Base-by-base conservation (phyloP, 2,797 vertebrate genomes). In the Sandelia bainsii region DNA sequence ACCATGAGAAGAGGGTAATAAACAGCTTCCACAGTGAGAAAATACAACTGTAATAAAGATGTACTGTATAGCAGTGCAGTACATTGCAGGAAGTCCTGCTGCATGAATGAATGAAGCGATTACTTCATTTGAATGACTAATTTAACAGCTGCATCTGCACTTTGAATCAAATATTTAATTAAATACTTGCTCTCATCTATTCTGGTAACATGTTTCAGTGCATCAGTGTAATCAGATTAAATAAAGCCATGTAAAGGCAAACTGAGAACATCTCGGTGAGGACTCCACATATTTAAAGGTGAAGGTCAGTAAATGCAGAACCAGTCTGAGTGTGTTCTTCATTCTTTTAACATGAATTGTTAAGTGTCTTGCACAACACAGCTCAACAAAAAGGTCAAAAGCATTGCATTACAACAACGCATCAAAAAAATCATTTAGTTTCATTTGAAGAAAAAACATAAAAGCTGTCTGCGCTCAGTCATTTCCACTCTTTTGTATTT, bases 151-250 rank as follows among this genome's bases (percentile, higher is more conserved):
- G 37, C 22, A 37, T 54, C 67, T 49, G 8, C 13, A 10, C 66
- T 58, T 63, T 42, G 52, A 72, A 57, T 79, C 39, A 49, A 40
- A 29, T 37, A 45, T 79, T 61, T 60, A 70, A 75, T 85, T 27
- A 52, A 64, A 59, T 60, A 42, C 62, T 20, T 44, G 25, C 60
- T 69, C 46, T 37, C 4, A 20, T 53, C 48, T 63, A 56, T 51
- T 69, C 56, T 25, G 16, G 40, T 32, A 34, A 57, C 22, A 70
- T 48, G 56, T 52, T 66, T 69, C 25, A 58, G 44, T 32, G 22
- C 58, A 29, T 44, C n/a, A n/a, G n/a, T 54, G 42, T 69, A 20
- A 70, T 59, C 48, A 49, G 51, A 63, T 73, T 51, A 48, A 13
- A 59, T 17, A 8, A 62, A 46, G 49, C 68, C 48, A 69, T 23